Percentiles rank a stretch among this genome's conserved stretches.
Evolutionary conservation across 2,888 invertebrate genomes (phyloP).

Genomic region (Blastobasis lacticolella): DNA sequence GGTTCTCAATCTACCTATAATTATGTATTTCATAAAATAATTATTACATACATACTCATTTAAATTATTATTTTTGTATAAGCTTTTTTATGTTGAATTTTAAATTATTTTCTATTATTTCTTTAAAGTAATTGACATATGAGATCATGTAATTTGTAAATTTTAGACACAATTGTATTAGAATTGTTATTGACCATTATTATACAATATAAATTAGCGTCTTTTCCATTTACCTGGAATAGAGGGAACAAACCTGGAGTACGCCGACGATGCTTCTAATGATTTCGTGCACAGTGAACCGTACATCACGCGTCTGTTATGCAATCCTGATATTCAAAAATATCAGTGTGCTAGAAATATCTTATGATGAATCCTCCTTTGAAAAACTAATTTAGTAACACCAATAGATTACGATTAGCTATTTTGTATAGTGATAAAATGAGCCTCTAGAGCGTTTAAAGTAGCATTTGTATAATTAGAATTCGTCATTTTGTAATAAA

Average conservation of each 20-base stretch:
- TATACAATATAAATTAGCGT: slow-evolving; percentile 7
- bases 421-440: slow-evolving; percentile 43
- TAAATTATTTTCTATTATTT: slow-evolving; percentile 28
- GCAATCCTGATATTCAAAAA: not conserved
- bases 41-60: slow-evolving; percentile 2
- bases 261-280: slow-evolving; percentile 1
- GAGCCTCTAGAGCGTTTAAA: slow-evolving; percentile 54
- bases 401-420: slow-evolving; percentile 62
- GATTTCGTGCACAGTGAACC: slow-evolving; percentile 22
- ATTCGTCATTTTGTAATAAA: slow-evolving; percentile 53
- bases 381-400: slow-evolving; percentile 50
- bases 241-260: slow-evolving; percentile 49
- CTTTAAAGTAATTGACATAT: slow-evolving; percentile 23
- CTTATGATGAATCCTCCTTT: slow-evolving; percentile 38
- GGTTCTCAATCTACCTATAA: slow-evolving; percentile 22
- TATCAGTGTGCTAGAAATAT: slow-evolving; percentile 19
- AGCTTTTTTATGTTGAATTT: slow-evolving; percentile 24
- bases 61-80: slow-evolving; percentile 21
- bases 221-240: slow-evolving; percentile 34
- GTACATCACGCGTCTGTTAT: not conserved
- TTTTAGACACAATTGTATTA: slow-evolving; percentile 42
- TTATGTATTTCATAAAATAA: slow-evolving; percentile 15
- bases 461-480: slow-evolving; percentile 69
- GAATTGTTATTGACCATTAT: slow-evolving; percentile 31
- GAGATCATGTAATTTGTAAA: slow-evolving; percentile 30